Percentiles rank a stretch among this genome's conserved stretches.
These are phyloP conservation scores for Dendrolimus kikuchii DNA, from an alignment of 1,140 invertebrate species.

Conservation along the genomic window DNA sequence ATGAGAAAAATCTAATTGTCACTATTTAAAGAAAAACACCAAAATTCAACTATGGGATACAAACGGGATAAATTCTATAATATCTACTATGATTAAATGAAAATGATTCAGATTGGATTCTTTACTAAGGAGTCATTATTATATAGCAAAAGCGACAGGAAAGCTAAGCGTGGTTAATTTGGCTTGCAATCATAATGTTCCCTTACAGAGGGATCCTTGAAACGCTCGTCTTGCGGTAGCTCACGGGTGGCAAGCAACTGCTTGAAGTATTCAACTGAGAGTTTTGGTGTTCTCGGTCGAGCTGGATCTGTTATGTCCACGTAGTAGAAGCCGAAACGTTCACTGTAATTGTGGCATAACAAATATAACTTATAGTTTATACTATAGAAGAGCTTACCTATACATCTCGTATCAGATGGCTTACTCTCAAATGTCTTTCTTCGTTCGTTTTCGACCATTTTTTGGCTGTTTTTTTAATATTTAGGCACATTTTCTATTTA, in stretches of 20 bases:
- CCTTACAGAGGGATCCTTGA: constrained; percentile 46
- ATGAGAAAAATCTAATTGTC: no score
- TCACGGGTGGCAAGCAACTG: constrained; percentile 55
- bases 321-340: constrained; percentile 68
- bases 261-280: constrained; percentile 64
- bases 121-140: no score
- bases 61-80: no score
- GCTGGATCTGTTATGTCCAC: constrained; percentile 64
- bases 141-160: neutral
- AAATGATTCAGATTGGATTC: no score
- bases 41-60: no score
- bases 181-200: neutral
- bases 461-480: neutral
- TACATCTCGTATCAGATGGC: no score
- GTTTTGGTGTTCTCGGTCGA: constrained; percentile 57
- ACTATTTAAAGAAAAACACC: no score
- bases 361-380: no score
- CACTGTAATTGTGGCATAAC: constrained; percentile 30
- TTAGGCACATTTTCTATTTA: no score
- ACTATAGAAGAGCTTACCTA: no score
- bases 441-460: neutral
- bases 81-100: no score
- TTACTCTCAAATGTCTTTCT: no score
- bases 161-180: neutral
- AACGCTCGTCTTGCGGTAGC: constrained; percentile 50